Base-by-base conservation (phyloP, 1,140 invertebrate species). In the Drosophila insularis region DNA sequence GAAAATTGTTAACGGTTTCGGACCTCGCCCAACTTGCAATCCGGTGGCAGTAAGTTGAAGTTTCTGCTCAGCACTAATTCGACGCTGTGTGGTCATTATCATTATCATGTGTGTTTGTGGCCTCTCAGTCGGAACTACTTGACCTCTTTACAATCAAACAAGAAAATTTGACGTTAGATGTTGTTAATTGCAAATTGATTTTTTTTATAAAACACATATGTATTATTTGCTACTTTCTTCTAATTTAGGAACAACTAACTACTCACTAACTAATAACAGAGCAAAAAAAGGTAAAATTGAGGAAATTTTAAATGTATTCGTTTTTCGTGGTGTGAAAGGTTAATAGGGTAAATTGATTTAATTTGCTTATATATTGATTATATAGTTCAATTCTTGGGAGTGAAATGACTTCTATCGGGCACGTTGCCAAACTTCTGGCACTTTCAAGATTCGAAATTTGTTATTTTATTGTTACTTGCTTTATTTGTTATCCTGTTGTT, bases 1-100 rank as follows among this genome's bases (percentile, higher is more conserved):
- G 19, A 56, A 35, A 55, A 68, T 46, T 11, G 40, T 11, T 58
- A 43, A 39, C 27, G 53, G 14, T 40, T 40, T 60, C 60, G n/a
- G n/a, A n/a, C n/a, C n/a, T n/a, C n/a, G n/a, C n/a, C n/a, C n/a
- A n/a, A 56, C 50, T 46, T 19, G 14, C 4, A 7, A 23, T n/a
- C 53, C 11, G 11, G 14, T 27, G 35, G 50, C 35, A 27, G 8
- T 7, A 23, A 71, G 78, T 71, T 72, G 78, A 81, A 68, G 66
- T 54, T 77, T 77, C 55, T 64, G 68, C 72, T 19, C 27, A 39
- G 40, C n/a, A 62, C 35, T n/a, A n/a, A n/a, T n/a, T n/a, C 62
- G 62, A 53, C 32, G 8, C 39, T 55, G 46, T 69, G 71, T 55
- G 68, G 77, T 71, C 77, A 71, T 79, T 74, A 73, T 67, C 62